phyloP scores from a whole-genome alignment of 2,888 invertebrate genomes.

The Tholera decimalis region DNA sequence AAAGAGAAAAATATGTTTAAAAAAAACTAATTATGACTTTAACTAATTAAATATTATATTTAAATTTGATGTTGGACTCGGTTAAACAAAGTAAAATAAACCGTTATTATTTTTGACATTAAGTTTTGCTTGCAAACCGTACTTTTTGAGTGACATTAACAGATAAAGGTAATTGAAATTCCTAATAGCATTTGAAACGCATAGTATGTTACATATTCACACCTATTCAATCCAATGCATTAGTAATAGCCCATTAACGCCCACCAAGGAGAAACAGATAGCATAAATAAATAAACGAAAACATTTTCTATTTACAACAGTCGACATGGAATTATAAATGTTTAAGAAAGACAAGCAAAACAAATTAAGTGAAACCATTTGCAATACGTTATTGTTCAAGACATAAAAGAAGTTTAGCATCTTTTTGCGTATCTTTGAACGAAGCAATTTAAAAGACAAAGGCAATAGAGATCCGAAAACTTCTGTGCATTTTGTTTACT shows the following conservation, averaged over 20 bases:
- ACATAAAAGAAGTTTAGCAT: conserved; percentile 41
- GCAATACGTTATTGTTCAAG: conserved; percentile 40
- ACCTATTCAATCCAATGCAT: conserved; percentile 46
- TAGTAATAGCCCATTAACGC: conserved; percentile 30
- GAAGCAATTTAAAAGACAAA: conserved; percentile 48
- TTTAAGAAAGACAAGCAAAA: conserved; percentile 50
- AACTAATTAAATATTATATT: too few relatives aligned
- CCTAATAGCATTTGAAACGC: too few relatives aligned
- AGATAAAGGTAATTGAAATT: too few relatives aligned
- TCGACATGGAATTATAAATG: conserved; percentile 38
- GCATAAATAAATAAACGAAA: conserved; percentile 52
- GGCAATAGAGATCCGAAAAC: conserved; percentile 29
- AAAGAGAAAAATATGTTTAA: too few relatives aligned
- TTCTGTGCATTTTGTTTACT: conserved; percentile 38
- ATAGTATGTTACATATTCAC: too few relatives aligned
- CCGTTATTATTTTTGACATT: too few relatives aligned
- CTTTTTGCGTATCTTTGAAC: conserved; percentile 26
- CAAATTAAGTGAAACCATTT: conserved; percentile 49
- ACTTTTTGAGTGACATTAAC: too few relatives aligned
- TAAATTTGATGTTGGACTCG: too few relatives aligned
- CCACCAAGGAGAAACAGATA: conserved; percentile 30
- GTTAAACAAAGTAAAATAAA: too few relatives aligned
- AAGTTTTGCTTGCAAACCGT: too few relatives aligned
- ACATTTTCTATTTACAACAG: conserved; percentile 30
- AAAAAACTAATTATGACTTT: too few relatives aligned